A percentile compares a stretch with the other conserved stretches of the same genome.
Conservation (phyloP, 2,888 invertebrate genomes). For the Craniophora ligustri region DNA sequence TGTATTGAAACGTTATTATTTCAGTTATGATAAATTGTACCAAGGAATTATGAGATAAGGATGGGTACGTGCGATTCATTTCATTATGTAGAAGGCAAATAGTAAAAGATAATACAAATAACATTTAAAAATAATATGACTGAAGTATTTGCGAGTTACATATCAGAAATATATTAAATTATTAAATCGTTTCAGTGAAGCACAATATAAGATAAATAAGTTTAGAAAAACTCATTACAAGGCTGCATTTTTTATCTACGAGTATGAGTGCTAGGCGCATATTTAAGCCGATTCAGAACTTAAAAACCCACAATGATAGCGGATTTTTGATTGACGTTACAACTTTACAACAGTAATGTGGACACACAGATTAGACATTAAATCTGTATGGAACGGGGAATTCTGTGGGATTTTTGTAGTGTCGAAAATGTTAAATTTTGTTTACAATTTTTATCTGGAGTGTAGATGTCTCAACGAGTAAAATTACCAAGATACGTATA, state of each 20-base stretch:
- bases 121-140: conserved; percentile 21
- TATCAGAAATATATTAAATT: neutral
- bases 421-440: conserved; percentile 71
- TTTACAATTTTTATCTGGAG: conserved; percentile 81
- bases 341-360: conserved; percentile 55
- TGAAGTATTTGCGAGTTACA: conserved; percentile 16
- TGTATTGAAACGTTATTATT: conserved; percentile 46
- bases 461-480: conserved; percentile 82
- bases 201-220: conserved; percentile 5
- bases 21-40: conserved; percentile 42
- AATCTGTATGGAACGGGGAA: conserved; percentile 62
- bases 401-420: conserved; percentile 62
- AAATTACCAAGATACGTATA: conserved; percentile 83
- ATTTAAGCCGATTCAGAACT: conserved; percentile 25
- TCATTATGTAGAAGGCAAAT: conserved; percentile 39
- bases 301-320: conserved; percentile 45
- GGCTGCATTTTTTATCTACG: conserved; percentile 20
- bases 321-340: conserved; percentile 46
- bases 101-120: conserved; percentile 32
- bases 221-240: conserved; percentile 19
- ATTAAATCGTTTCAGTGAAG: neutral
- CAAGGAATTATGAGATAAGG: conserved; percentile 41
- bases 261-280: conserved; percentile 27
- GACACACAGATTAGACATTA: conserved; percentile 59
- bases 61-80: conserved; percentile 36